Evolutionary conservation across 1,140 invertebrate species (phyloP).

Genomic region (Steinernema khuongi): DNA sequence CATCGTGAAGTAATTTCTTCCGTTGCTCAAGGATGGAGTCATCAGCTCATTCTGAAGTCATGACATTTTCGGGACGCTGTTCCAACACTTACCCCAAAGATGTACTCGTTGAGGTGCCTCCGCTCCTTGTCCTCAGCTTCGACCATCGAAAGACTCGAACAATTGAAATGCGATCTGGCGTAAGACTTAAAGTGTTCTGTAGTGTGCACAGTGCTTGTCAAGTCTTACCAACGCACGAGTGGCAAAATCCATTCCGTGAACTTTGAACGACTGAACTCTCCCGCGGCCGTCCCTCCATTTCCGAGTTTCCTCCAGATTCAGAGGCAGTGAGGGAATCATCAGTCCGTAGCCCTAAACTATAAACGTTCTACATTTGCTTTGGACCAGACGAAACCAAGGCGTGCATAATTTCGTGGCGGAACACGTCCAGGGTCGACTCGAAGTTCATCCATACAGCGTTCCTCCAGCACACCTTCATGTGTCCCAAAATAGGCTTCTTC

Average conservation of each 20-base stretch:
- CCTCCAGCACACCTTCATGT: neutral
- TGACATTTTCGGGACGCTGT: neutral
- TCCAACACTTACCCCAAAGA: neutral
- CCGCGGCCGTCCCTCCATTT: neutral
- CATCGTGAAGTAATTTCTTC: neutral
- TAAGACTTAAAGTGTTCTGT: neutral
- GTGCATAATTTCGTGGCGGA: neutral
- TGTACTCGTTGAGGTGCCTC: neutral
- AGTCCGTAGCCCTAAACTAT: neutral
- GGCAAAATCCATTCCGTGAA: neutral
- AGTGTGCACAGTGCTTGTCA: neutral
- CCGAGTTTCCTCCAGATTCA: neutral
- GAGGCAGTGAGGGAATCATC: neutral
- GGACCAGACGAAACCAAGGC: neutral
- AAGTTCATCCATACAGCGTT: neutral
- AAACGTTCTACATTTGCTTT: neutral
- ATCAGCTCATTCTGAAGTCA: neutral
- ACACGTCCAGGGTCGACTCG: neutral
- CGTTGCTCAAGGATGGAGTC: neutral
- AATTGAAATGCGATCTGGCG: neutral
- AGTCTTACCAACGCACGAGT: neutral
- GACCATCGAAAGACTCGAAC: neutral
- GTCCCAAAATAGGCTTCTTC: neutral
- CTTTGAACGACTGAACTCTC: neutral
- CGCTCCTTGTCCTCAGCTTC: neutral